A percentile compares a stretch with the other conserved stretches of the same genome.
phyloP scores from a whole-genome alignment of 2,888 invertebrate species.

The Sceliomorpha sp. region DNA sequence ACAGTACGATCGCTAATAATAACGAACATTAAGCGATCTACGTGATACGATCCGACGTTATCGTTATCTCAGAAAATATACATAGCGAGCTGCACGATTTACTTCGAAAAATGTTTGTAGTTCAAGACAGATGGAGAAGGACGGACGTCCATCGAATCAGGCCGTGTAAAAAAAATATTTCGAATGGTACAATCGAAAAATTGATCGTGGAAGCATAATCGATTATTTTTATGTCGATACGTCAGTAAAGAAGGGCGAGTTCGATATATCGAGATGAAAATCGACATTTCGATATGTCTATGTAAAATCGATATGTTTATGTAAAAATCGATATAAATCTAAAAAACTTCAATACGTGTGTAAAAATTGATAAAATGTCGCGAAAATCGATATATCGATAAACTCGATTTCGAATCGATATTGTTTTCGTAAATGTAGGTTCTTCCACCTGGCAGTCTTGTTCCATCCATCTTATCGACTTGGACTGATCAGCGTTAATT shows the following conservation, averaged over 20 bases:
- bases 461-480: constrained; percentile 50
- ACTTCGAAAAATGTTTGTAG: constrained; percentile 26
- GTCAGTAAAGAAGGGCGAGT: too few relatives aligned
- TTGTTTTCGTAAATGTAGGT: constrained; percentile 14
- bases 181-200: constrained; percentile 36
- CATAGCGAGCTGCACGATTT: constrained; percentile 33
- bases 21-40: constrained; percentile 45
- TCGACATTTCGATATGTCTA: too few relatives aligned
- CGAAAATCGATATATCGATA: background rate
- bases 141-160: constrained; percentile 46
- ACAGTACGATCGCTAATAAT: constrained; percentile 47
- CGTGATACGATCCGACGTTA: constrained; percentile 37
- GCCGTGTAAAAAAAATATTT: too few relatives aligned
- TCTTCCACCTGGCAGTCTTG: constrained; percentile 48
- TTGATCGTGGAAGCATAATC: background rate
- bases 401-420: constrained; percentile 5
- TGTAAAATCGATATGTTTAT: too few relatives aligned
- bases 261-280: too few relatives aligned
- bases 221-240: background rate
- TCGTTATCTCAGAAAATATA: constrained; percentile 39
- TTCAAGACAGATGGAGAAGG: constrained; percentile 52
- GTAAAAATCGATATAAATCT: too few relatives aligned
- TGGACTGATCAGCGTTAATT: constrained; percentile 48
- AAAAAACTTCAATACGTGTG: too few relatives aligned
- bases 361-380: too few relatives aligned